Conservation (phyloP, 1,140 invertebrate genomes). For the Aphelenchoides fujianensis region DNA sequence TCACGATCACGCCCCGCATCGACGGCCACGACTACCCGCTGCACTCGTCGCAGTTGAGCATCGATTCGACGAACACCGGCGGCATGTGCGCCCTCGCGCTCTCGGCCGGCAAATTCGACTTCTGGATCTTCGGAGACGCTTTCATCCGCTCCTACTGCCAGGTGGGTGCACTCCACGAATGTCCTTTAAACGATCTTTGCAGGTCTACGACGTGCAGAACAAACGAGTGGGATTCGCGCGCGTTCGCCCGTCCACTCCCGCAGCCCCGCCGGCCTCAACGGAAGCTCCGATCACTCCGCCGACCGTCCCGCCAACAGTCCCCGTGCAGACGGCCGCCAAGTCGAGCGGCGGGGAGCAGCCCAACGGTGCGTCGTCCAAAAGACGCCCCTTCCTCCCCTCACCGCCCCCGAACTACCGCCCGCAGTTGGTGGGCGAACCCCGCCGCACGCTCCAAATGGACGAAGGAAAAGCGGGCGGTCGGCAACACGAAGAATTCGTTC, state of each 20-base stretch:
- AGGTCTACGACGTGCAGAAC: neutral
- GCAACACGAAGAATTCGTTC: too few species aligned
- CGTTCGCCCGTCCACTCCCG: neutral
- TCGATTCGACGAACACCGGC: neutral
- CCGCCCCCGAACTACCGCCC: neutral
- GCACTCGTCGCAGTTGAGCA: neutral
- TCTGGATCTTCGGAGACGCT: constrained; percentile 18
- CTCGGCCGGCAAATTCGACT: neutral
- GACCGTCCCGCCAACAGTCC: neutral
- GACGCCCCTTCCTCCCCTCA: neutral
- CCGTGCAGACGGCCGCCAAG: neutral
- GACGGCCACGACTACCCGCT: neutral
- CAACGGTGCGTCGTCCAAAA: neutral
- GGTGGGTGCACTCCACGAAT: too few species aligned
- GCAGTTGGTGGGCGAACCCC: neutral
- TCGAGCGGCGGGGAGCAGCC: neutral
- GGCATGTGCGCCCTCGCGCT: constrained; percentile 8
- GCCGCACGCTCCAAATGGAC: too few species aligned
- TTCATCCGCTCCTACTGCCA: constrained; percentile 20
- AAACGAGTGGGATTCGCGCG: neutral
- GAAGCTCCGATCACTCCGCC: neutral
- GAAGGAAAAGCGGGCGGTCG: too few species aligned
- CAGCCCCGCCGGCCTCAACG: neutral
- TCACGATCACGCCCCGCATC: neutral
- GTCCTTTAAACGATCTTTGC: too few species aligned